Percentiles rank a stretch among this genome's conserved stretches.
Evolutionary conservation across 23 tunicate genomes (phyloP).

Genomic region (Styela clava): DNA sequence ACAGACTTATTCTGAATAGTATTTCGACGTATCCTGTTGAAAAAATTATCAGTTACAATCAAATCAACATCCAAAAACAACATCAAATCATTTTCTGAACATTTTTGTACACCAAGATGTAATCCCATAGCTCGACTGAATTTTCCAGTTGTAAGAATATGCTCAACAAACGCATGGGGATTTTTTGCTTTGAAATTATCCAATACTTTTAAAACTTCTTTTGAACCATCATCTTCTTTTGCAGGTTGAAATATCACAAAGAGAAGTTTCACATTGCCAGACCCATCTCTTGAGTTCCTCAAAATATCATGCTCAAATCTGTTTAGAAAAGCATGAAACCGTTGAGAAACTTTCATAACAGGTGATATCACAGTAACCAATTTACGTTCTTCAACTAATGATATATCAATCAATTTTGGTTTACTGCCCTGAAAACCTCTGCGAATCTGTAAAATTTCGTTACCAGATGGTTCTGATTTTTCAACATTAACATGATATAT

Average conservation of each 20-base stretch:
- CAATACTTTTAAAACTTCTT: background rate
- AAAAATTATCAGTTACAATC: background rate
- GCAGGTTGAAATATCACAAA: slow-evolving; percentile 6
- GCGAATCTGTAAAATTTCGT: background rate
- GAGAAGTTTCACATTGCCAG: background rate
- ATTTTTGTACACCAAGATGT: slow-evolving; percentile 6
- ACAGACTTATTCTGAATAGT: background rate
- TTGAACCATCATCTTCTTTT: background rate
- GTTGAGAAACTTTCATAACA: background rate
- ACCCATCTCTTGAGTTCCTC: background rate
- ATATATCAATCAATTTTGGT: background rate
- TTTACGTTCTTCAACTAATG: background rate
- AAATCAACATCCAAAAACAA: slow-evolving; percentile 29
- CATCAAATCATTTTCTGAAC: slow-evolving; percentile 4
- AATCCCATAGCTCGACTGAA: slow-evolving; percentile 24
- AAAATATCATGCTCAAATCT: background rate
- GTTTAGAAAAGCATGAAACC: background rate
- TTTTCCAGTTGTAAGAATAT: background rate
- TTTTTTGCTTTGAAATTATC: slow-evolving; percentile 17
- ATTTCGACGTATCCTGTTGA: background rate
- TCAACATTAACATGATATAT: background rate
- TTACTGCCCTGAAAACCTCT: background rate
- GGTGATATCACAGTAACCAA: slow-evolving; percentile 9
- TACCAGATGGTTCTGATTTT: background rate
- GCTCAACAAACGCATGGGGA: background rate